phyloP scores from a whole-genome alignment of 2,797 vertebrate genomes.

The Aplochiton taeniatus region DNA sequence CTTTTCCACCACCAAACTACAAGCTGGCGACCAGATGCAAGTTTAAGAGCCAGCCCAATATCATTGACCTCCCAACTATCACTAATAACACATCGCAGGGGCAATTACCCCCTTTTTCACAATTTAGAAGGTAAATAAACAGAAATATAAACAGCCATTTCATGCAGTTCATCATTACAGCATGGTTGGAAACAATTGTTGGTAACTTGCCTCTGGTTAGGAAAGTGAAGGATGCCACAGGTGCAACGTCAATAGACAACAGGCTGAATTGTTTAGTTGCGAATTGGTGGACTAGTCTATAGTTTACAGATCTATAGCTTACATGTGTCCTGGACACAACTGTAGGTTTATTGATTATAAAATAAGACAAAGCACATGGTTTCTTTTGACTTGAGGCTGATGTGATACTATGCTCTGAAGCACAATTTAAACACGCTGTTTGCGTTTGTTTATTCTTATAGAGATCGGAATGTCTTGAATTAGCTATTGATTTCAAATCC shows the following conservation, averaged over 20 bases:
- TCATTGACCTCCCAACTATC: conserved; percentile 42
- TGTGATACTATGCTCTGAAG: no score
- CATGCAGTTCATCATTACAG: conserved; percentile 39
- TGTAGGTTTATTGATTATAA: no score
- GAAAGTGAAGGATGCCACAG: conserved; percentile 16
- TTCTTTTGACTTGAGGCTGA: no score
- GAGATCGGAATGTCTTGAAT: no score
- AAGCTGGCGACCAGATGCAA: conserved; percentile 64
- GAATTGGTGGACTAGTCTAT: not conserved
- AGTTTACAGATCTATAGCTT: no score
- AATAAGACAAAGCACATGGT: no score
- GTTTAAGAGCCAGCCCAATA: conserved; percentile 21
- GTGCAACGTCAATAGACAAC: conserved; percentile 7
- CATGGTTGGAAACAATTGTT: not conserved
- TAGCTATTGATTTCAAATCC: no score
- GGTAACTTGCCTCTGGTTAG: conserved; percentile 33
- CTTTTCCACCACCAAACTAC: conserved; percentile 28
- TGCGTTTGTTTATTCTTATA: no score
- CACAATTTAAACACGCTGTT: no score
- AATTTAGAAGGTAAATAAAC: conserved; percentile 45
- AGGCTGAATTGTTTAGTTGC: conserved; percentile 30
- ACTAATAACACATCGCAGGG: conserved; percentile 34
- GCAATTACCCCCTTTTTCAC: conserved; percentile 38
- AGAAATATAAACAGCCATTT: conserved; percentile 49
- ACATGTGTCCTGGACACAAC: no score